Evolutionary conservation across 2,888 invertebrate genomes (phyloP).

Genomic region (Scotopteryx bipunctaria): DNA sequence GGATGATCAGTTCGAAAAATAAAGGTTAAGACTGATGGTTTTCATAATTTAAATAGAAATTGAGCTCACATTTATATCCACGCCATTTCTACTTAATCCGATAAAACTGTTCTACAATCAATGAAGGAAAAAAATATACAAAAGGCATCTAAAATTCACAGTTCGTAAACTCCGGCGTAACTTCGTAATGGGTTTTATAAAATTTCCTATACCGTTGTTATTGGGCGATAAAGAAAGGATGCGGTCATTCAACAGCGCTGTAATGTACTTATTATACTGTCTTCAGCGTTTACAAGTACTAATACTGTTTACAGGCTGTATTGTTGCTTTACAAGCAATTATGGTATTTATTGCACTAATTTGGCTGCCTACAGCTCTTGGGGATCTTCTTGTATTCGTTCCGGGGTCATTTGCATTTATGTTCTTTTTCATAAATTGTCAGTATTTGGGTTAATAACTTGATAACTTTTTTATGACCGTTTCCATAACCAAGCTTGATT

Average conservation of each 20-base stretch:
- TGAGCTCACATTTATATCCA: too few relatives aligned
- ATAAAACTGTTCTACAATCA: constrained; percentile 24
- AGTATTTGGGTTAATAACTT: constrained; percentile 16
- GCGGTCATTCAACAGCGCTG: constrained; percentile 58
- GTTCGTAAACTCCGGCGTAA: constrained; percentile 60
- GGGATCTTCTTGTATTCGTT: constrained; percentile 14
- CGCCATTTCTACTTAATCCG: not conserved
- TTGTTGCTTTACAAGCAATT: constrained; percentile 59
- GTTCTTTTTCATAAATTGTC: constrained; percentile 12
- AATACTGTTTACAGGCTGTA: constrained; percentile 45
- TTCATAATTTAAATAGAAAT: too few relatives aligned
- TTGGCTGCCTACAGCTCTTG: constrained; percentile 47
- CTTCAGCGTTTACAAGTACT: constrained; percentile 52
- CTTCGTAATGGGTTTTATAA: constrained; percentile 61
- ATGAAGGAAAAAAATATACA: constrained; percentile 29
- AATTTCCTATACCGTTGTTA: constrained; percentile 55
- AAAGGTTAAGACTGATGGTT: too few relatives aligned
- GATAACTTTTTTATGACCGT: constrained; percentile 4
- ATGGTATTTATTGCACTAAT: constrained; percentile 62
- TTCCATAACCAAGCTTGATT: constrained; percentile 4
- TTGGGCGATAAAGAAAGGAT: constrained; percentile 60
- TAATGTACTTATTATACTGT: constrained; percentile 67
- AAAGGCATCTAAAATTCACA: constrained; percentile 52
- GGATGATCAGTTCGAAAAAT: too few relatives aligned
- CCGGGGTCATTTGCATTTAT: constrained; percentile 14